Base-by-base conservation (phyloP, 1,140 invertebrate species). In the Macrocentrus cingulum region DNA sequence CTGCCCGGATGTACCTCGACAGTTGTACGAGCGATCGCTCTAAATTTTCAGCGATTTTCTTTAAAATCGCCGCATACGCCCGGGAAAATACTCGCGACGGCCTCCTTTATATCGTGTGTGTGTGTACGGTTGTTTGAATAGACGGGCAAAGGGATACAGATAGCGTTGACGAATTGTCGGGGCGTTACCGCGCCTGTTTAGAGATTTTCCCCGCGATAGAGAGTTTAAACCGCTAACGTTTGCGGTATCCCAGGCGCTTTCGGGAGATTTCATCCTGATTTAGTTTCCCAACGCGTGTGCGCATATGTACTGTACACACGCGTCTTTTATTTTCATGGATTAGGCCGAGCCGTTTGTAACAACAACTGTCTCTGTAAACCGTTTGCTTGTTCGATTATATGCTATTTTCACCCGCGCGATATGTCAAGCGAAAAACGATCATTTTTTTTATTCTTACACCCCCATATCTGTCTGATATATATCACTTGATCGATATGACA, bases 41-140 rank as follows among this genome's bases (percentile, higher is more conserved):
- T 75, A 77, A 77, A 77, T 77, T 79, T 79, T 70, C 72, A 60
- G 59, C 62, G 64, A 71, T 76, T 80, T 79, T 75, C 71, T 78
- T 77, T 70, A 79, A 80, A 79, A 76, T 74, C 66, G 64, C 61
- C 41, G 25, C 9, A 32, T 44, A 49, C 56, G n/a, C n/a, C n/a
- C n/a, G n/a, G 20, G 15, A 29, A 37, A 49, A 32, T 29, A 34
- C 48, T 16, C 15, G 48, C 53, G 50, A 58, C 34, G 44, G 19
- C 49, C 20, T 13, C 13, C 34, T 32, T 13, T 2, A 29, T 22
- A 51, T 36, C 6, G 7, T 16, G 7, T 11, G 9, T 20, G 13
- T 2, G 7, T 36, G 29, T 9, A 16, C 34, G 19, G n/a, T n/a
- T 18, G 44, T 23, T 18, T 48, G 32, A 34, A 50, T 36, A 60